A percentile compares a stretch with the other conserved stretches of the same genome.
phyloP scores from a whole-genome alignment of 2,797 vertebrate genomes.

The Otus scops region DNA sequence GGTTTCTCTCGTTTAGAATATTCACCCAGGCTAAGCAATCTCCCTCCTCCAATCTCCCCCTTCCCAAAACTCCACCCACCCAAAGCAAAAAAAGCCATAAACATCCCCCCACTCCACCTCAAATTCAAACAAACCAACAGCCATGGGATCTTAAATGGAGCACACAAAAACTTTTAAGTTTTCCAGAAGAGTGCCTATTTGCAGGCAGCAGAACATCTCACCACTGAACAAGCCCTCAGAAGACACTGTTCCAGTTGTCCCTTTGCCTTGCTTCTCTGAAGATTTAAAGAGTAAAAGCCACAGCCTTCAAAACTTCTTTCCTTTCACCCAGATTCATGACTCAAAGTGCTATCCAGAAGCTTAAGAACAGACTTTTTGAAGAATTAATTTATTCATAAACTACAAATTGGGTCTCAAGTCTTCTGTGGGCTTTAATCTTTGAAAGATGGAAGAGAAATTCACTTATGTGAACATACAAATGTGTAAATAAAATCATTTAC shows the following conservation, averaged over 20 bases:
- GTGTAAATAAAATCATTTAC: neutral
- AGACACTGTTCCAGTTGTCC: neutral
- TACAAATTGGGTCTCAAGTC: neutral
- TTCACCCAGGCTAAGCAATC: neutral
- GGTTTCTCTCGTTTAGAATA: neutral
- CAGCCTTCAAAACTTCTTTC: neutral
- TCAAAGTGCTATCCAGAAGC: neutral
- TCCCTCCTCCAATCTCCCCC: neutral
- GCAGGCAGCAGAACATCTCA: neutral
- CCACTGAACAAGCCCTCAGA: neutral
- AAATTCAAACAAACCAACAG: neutral
- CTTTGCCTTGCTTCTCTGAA: neutral
- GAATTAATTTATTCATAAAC: neutral
- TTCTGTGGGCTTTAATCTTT: neutral
- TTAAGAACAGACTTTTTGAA: neutral
- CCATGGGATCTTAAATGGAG: neutral
- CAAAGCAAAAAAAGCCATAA: neutral
- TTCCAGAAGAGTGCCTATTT: neutral
- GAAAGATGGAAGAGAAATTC: neutral
- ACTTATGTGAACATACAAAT: rapidly evolving
- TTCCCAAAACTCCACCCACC: neutral
- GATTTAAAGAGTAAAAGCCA: neutral
- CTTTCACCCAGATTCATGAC: neutral
- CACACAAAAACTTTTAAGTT: neutral
- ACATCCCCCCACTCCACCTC: too few relatives aligned